Conservation (phyloP, 2,113 vertebrate species). For the Irena cyanogastra region DNA sequence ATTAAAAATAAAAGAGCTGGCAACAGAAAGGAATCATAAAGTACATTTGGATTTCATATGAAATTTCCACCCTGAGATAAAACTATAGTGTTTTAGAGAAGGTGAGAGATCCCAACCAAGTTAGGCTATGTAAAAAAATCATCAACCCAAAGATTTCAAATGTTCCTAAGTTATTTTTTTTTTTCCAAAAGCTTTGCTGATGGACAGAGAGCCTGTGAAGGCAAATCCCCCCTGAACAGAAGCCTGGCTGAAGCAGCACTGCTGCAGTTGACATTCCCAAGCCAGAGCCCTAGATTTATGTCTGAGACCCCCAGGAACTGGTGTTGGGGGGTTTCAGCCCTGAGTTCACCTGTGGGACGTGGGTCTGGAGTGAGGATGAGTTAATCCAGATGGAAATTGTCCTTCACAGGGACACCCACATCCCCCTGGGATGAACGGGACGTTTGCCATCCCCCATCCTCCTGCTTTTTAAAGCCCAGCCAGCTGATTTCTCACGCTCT, state of each 20-base stretch:
- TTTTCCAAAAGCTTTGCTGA: neutral
- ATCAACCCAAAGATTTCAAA: neutral
- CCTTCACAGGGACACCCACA: neutral
- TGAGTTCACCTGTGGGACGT: rapidly evolving
- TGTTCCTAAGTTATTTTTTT: neutral
- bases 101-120: neutral
- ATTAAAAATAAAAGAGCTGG: conserved; percentile 44
- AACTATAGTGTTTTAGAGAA: neutral
- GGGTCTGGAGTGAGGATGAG: neutral
- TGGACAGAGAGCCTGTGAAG: neutral
- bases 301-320: rapidly evolving
- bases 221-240: neutral
- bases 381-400: neutral
- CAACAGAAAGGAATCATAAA: neutral
- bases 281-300: neutral
- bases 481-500: neutral
- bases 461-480: neutral
- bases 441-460: neutral
- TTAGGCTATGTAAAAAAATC: neutral
- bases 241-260: neutral
- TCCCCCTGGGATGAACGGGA: neutral
- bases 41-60: neutral
- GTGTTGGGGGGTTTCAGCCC: neutral
- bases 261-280: rapidly evolving
- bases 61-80: neutral